Evolutionary conservation across 1,140 invertebrate species (phyloP), one percentile per base, ranked within the genome.

Genomic region (Linepithema humile): DNA sequence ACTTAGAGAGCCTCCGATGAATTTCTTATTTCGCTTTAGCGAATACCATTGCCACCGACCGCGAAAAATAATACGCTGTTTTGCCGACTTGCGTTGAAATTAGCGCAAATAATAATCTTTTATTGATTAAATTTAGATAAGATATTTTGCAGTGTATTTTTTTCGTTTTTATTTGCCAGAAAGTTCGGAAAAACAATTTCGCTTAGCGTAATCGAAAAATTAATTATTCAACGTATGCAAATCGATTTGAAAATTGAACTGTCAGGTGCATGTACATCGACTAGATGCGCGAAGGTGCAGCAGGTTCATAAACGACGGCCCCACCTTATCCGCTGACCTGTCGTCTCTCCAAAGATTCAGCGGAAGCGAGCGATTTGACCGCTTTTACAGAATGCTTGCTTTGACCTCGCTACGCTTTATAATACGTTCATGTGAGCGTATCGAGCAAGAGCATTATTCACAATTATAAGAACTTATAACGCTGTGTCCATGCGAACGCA

Each of bases 261-360:
- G 87, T 87, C 87, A 82, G 62, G 83, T 75, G 64, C 45, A 84
- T 70, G 83, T 74, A 74, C 45, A 48, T 45, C 70, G 45, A 83
- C 65, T 83, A 73, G 87, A 88, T 88, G 82, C 80, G 87, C 80
- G 64, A 89, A 89, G 88, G 88, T 86, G 88, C 88, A 89, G 88
- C 87, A 89, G 87, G 87, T 89, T 89, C 87, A 89, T 89, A 89
- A 89, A 89, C 73, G 82, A 55, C 59, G 59, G 88, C 88, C 88
- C 87, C 85, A 85, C 88, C 88, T 89, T 85, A 89, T 89, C 88
- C 88, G 88, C 85, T 89, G 85, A 89, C 88, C 88, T 89, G 88
- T 88, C 85, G 84, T 26, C 62, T 62, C 38, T 78, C 78, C 77
- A 82, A 85, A 88, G 83, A 75, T 55, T 38, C 65, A 48, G 75